Base-by-base conservation (phyloP, 2,888 invertebrate species). In the Hymenopus coronatus region DNA sequence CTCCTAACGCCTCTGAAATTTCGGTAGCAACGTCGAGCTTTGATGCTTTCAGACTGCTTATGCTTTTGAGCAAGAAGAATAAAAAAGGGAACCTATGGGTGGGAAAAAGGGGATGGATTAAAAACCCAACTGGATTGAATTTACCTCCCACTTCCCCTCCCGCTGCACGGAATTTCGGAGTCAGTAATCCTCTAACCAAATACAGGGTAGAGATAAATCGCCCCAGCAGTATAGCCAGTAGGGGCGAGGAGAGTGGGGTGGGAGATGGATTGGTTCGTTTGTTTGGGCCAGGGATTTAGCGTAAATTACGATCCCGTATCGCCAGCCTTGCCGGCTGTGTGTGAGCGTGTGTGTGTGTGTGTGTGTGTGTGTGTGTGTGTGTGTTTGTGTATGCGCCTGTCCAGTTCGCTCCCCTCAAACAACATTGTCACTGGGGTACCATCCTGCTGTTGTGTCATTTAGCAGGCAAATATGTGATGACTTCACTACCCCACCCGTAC, bases 71-170 rank as follows among this genome's bases (percentile, higher is more conserved):
- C 9, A 30, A 15, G 20, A 30, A 28, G 28, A 9, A 15, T 70
- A 20, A 81, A 86, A 86, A 81, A 81, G 7, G 9, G 28, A 15
- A 12, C 15, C 54, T 14, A 4, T 20, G 81, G 8, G 70, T 12
- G 70, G 28, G 14, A 25, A 40, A 40, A 40, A 82, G 33, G 40
- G 87, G 87, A 82, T 87, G 87, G 87, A 87, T 87, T 87, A 87
- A 87, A 87, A 87, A 87, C 87, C 87, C 87, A 87, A 87, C 87
- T 87, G 87, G 87, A 87, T 87, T 87, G 87, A 87, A 87, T 87
- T 87, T 82, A 33, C 33, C 33, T 70, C 54, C 54, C 54, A 70
- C 82, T 81, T n/a, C 82, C 82, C 20, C 28, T 28, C 70, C 81
- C 28, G 28, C 25, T 82, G 82, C 87, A 20, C 87, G 40, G 85